Evolutionary conservation across 2,888 invertebrate species (phyloP).

Genomic region (Acleris laterana): DNA sequence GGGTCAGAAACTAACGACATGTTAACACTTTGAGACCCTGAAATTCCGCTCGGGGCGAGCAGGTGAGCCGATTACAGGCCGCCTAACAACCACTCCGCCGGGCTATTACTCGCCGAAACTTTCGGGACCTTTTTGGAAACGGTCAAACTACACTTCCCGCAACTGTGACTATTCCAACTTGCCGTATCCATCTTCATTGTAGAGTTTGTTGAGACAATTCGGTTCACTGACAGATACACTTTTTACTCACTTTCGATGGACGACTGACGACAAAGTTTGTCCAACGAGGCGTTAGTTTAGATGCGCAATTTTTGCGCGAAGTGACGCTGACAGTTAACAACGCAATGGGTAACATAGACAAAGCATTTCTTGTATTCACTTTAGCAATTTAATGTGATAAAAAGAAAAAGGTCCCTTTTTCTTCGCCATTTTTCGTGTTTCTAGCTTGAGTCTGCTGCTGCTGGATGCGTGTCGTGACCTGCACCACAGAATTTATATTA

Average conservation of each 20-base stretch:
- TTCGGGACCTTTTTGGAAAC: conserved; percentile 40
- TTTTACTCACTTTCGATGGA: background rate
- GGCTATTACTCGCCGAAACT: conserved; percentile 46
- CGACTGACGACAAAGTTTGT: no score
- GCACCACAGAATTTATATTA: no score
- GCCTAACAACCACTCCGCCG: conserved; percentile 50
- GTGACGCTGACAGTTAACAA: no score
- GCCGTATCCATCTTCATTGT: conserved; percentile 31
- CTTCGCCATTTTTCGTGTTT: no score
- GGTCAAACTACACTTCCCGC: conserved; percentile 32
- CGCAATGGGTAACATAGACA: no score
- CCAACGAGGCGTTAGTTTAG: no score
- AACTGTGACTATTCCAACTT: conserved; percentile 30
- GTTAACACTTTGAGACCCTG: conserved; percentile 7
- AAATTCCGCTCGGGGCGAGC: background rate
- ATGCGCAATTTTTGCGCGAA: no score
- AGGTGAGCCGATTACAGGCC: conserved; percentile 48
- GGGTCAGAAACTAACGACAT: conserved; percentile 8
- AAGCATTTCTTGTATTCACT: no score
- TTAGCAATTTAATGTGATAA: no score
- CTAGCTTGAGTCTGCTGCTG: no score
- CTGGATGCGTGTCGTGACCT: no score
- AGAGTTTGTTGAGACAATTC: conserved; percentile 5
- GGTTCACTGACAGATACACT: conserved; percentile 12
- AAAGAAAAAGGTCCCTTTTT: no score